A percentile compares a stretch with the other conserved stretches of the same genome.
phyloP scores from a whole-genome alignment of 2,888 invertebrate genomes.

The Dromius quadrimaculatus region DNA sequence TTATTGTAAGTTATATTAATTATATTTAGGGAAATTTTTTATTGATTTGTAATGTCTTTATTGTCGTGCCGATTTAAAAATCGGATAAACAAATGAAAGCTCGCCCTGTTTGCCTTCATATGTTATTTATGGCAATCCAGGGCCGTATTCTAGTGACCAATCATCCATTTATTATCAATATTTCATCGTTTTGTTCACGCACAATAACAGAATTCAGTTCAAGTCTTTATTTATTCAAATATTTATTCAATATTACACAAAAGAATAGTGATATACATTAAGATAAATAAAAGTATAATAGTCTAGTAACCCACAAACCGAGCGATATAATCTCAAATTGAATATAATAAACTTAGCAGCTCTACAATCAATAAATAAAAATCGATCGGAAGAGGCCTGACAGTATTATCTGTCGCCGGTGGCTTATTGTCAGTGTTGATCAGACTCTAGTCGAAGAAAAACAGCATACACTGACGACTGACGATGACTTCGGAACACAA shows the following conservation, averaged over 20 bases:
- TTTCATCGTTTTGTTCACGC: neutral
- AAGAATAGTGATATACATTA: neutral
- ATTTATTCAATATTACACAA: slow-evolving; percentile 19
- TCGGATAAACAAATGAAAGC: slow-evolving; percentile 28
- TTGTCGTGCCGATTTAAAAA: neutral
- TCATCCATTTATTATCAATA: slow-evolving; percentile 12
- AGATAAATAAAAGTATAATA: slow-evolving; percentile 6
- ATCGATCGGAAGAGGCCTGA: slow-evolving; percentile 39
- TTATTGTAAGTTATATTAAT: too few species aligned
- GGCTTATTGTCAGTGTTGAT: slow-evolving; percentile 26
- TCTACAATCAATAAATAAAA: slow-evolving; percentile 47
- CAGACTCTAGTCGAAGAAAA: slow-evolving; percentile 15
- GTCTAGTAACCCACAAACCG: slow-evolving; percentile 34
- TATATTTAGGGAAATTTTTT: too few species aligned
- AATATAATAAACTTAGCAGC: slow-evolving; percentile 48
- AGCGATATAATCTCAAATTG: slow-evolving; percentile 47
- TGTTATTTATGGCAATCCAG: slow-evolving; percentile 25
- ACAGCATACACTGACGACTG: neutral
- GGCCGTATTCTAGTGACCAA: slow-evolving; percentile 15
- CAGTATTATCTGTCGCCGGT: slow-evolving; percentile 31
- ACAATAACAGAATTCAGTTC: too few species aligned
- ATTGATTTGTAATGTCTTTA: slow-evolving; percentile 26
- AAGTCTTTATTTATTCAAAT: neutral
- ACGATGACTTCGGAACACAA: slow-evolving; percentile 40
- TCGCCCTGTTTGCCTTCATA: slow-evolving; percentile 8